These are phyloP conservation scores for Dolomedes plantarius DNA, from an alignment of 2,888 invertebrate genomes.

Conservation along the genomic window DNA sequence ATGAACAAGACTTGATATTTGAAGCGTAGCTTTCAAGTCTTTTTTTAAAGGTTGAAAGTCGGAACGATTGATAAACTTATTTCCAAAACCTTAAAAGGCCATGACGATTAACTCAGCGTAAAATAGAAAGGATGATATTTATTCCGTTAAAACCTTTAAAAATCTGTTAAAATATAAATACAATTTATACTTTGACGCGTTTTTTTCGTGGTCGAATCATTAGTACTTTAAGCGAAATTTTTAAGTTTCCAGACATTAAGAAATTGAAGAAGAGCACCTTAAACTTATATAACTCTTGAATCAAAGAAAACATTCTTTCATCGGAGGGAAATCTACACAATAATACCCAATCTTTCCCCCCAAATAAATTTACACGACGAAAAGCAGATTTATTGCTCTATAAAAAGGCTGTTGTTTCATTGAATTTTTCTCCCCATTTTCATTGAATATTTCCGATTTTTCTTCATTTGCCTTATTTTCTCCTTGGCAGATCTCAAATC, in stretches of 20 bases:
- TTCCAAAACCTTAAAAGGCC: no score
- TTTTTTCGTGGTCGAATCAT: background rate
- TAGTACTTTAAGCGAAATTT: background rate
- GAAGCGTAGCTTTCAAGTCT: no score
- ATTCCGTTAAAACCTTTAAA: background rate
- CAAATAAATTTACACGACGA: constrained; percentile 44
- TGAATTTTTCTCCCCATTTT: constrained; percentile 53
- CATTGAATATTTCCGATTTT: constrained; percentile 50
- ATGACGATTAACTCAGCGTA: no score
- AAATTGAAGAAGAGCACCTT: background rate
- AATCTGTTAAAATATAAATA: background rate
- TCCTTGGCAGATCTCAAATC: constrained; percentile 52
- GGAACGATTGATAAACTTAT: no score
- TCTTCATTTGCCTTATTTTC: constrained; percentile 52
- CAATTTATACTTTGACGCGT: no score
- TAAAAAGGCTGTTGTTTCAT: constrained; percentile 64
- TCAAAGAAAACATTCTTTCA: constrained; percentile 13
- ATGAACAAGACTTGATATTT: no score
- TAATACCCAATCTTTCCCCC: background rate
- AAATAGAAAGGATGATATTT: no score
- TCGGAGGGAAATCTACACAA: constrained; percentile 8
- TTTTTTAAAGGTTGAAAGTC: no score
- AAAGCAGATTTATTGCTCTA: constrained; percentile 54
- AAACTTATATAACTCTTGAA: background rate
- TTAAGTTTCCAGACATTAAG: background rate